A percentile compares a stretch with the other conserved stretches of the same genome.
Evolutionary conservation across 37 sponge, comb jelly and placozoan genomes (phyloP).

Genomic region (Agelas oroides): DNA sequence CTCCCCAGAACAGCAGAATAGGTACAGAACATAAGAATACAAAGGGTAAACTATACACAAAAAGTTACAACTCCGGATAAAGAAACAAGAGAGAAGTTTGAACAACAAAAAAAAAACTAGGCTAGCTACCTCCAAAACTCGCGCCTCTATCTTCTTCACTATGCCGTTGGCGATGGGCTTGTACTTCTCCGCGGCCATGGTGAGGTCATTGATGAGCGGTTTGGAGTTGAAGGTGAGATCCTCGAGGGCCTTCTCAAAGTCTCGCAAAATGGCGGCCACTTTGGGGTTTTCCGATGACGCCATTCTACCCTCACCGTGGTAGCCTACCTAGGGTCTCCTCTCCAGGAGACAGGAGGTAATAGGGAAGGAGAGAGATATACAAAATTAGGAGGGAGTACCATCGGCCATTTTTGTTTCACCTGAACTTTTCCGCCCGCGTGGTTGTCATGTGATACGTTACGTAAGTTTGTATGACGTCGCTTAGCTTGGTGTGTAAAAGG

Average conservation of each 20-base stretch:
- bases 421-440: no score
- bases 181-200: slow-evolving; percentile 78
- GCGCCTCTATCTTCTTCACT: slow-evolving; percentile 67
- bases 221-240: slow-evolving; percentile 93
- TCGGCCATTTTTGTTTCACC: no score
- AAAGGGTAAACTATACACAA: no score
- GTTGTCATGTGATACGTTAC: no score
- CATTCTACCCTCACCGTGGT: slow-evolving; percentile 4
- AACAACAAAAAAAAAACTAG: slow-evolving; percentile 17
- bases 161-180: slow-evolving; percentile 66
- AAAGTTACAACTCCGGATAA: no score
- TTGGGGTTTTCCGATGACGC: neutral
- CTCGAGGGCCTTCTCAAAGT: slow-evolving; percentile 55
- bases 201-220: slow-evolving; percentile 90
- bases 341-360: neutral
- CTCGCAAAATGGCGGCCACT: neutral
- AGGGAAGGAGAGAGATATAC: neutral
- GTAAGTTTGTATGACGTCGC: no score
- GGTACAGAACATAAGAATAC: no score
- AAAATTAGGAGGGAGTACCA: neutral
- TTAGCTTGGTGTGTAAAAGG: no score
- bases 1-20: no score
- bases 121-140: slow-evolving; percentile 64
- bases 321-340: neutral
- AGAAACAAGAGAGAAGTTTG: neutral